Evolutionary conservation across 1,140 invertebrate species (phyloP), one percentile per base, ranked within the genome.

Genomic region (Orussus abietinus): DNA sequence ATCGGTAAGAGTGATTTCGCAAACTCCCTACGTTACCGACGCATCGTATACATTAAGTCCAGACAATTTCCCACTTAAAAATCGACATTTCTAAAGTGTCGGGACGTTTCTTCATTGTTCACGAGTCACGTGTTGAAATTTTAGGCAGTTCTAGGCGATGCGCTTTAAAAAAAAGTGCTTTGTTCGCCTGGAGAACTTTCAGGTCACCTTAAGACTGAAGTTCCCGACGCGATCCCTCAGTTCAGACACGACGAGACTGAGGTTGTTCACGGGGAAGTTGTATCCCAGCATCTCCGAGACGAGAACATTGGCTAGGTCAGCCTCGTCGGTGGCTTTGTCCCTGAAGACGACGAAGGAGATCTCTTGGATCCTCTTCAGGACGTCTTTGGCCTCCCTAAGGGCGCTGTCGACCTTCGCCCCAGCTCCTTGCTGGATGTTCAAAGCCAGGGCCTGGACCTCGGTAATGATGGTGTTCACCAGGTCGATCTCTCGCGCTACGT

Each of bases 371-470:
- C 79, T 76, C 1, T 75, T 72, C 10, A 91, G 71, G 3, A 88
- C 83, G 1, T 77, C 64, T 43, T 86, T 74, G 0, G 88, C 90
- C 58, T 91, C 80, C 7, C 77, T 69, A 3, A 93, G 53, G 0
- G 88, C 85, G 11, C 78, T 80, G 32, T 92, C 90, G 0, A 90
- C 78, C 60, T 87, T 86, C 0, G 85, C 84, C 17, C 82, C 78
- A 29, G 58, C 58, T 59, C 79, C 83, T 26, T 77, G 65, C 15
- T 81, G 80, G 1, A 81, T 79, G 43, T 84, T 81, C 0, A 86
- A 66, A 1, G 83, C 80, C 3, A 91, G 57, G 3, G 78, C 74
- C 7, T 81, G 70, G 0, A 91, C 80, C 32, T 87, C 80, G 1
- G 68, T 59, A 3, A 92, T 81, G 0, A 83, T 80, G 0, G 70